Percentiles rank a stretch among this genome's conserved stretches.
phyloP scores from a whole-genome alignment of 2,113 vertebrate genomes.

The Rhabdornis inornatus region DNA sequence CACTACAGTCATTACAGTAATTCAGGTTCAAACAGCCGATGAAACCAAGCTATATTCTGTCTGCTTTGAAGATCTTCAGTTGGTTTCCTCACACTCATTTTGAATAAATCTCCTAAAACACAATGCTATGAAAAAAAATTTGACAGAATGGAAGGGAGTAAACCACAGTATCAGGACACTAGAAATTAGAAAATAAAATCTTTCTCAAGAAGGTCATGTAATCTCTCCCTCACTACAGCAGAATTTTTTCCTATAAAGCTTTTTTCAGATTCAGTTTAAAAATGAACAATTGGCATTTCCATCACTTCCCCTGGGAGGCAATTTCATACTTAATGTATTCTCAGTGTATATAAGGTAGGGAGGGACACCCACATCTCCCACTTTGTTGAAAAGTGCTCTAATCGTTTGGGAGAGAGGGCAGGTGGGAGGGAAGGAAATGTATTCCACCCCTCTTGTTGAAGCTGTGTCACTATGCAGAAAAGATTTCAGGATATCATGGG shows the following conservation, averaged over 20 bases:
- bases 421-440: conserved; percentile 54
- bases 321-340: conserved; percentile 60
- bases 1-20: conserved; percentile 65
- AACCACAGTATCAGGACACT: background rate
- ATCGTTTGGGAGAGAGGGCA: conserved; percentile 39
- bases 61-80: conserved; percentile 60
- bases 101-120: conserved; percentile 60
- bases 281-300: conserved; percentile 50
- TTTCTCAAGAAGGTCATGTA: conserved; percentile 31
- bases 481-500: conserved; percentile 8
- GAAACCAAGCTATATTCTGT: conserved; percentile 52
- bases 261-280: conserved; percentile 36
- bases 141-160: conserved; percentile 18
- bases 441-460: conserved; percentile 55
- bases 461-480: conserved; percentile 41
- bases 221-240: background rate
- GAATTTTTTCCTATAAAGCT: background rate
- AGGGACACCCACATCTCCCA: conserved; percentile 56
- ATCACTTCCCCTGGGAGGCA: conserved; percentile 46
- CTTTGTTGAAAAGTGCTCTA: conserved; percentile 53
- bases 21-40: conserved; percentile 59
- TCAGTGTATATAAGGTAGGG: conserved; percentile 23
- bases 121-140: background rate
- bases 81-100: conserved; percentile 37
- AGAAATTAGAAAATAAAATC: conserved; percentile 33